Conservation (phyloP, 2,888 invertebrate genomes). For the Acheta domesticus region DNA sequence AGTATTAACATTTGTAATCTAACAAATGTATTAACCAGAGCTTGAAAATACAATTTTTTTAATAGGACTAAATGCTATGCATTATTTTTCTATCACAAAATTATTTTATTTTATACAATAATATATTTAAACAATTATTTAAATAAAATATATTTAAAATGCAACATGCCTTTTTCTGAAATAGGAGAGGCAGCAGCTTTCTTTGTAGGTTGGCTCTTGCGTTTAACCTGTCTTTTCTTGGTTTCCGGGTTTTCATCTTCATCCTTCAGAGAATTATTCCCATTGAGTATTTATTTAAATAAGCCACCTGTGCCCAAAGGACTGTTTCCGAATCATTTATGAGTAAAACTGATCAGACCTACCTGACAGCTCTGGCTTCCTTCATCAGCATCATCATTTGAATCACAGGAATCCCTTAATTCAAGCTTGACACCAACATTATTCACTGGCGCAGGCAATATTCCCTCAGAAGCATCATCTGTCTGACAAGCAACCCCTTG, state of each 20-base stretch:
- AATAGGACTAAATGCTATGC: too few relatives aligned
- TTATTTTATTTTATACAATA: too few relatives aligned
- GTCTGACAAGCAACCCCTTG: slow-evolving; percentile 38
- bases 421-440: slow-evolving; percentile 26
- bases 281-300: slow-evolving; percentile 25
- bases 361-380: too few relatives aligned
- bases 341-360: too few relatives aligned
- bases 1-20: too few relatives aligned
- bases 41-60: too few relatives aligned
- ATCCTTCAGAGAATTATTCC: background rate
- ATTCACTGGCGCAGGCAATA: background rate
- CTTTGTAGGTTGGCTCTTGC: slow-evolving; percentile 18
- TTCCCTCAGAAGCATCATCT: slow-evolving; percentile 30
- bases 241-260: slow-evolving; percentile 19
- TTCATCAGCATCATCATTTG: slow-evolving; percentile 31
- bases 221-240: slow-evolving; percentile 12
- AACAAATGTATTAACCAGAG: too few relatives aligned
- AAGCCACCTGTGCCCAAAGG: background rate
- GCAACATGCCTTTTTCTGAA: background rate
- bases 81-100: too few relatives aligned
- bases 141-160: background rate
- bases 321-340: background rate
- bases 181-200: background rate
- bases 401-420: slow-evolving; percentile 31
- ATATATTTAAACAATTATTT: too few relatives aligned